These are phyloP conservation scores for Timandra comae DNA, from an alignment of 2,888 invertebrate species.

Conservation along the genomic window DNA sequence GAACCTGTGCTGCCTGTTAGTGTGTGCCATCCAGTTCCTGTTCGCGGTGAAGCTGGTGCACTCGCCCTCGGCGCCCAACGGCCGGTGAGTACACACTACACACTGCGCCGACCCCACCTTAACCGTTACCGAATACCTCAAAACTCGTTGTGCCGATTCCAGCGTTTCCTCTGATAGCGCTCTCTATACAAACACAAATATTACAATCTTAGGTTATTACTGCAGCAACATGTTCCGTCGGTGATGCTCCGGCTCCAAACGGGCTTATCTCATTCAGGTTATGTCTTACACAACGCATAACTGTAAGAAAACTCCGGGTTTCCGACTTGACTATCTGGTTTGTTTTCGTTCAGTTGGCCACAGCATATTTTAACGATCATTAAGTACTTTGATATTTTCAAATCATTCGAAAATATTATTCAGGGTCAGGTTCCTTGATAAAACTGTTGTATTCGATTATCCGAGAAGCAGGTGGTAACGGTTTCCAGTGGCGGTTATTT, in stretches of 20 bases:
- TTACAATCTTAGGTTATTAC: conserved; percentile 45
- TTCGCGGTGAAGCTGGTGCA: conserved; percentile 95
- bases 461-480: conserved; percentile 67
- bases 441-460: conserved; percentile 1
- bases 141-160: conserved; percentile 47
- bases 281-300: conserved; percentile 57
- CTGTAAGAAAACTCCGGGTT: conserved; percentile 49
- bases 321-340: conserved; percentile 38
- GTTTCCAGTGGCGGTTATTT: conserved; percentile 61
- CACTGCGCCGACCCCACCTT: conserved; percentile 7
- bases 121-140: conserved; percentile 37
- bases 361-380: neutral
- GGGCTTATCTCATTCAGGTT: conserved; percentile 58
- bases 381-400: too few species aligned
- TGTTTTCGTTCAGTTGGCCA: conserved; percentile 30
- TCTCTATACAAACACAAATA: conserved; percentile 50
- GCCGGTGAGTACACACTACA: conserved; percentile 62
- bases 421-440: too few species aligned
- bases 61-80: conserved; percentile 87
- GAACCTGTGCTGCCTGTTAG: conserved; percentile 92
- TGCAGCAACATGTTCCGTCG: conserved; percentile 27
- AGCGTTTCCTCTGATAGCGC: conserved; percentile 17
- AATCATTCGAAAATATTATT: conserved; percentile 1
- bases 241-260: conserved; percentile 35
- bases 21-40: conserved; percentile 95